Evolutionary conservation across 1,140 invertebrate species (phyloP).

Genomic region (Microvelia longipes): DNA sequence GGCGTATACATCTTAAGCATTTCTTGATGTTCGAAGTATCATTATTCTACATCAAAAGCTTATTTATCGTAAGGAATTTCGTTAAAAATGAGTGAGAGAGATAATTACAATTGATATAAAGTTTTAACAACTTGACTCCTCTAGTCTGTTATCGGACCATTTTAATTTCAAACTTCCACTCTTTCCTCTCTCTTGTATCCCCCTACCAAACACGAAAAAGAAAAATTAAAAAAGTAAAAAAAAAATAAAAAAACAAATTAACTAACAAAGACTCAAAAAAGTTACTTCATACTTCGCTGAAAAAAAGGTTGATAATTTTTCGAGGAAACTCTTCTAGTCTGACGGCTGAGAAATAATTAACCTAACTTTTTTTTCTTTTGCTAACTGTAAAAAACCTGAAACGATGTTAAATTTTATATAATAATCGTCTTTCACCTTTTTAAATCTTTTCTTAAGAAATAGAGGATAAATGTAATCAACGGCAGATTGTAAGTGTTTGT

Average conservation of each 20-base stretch:
- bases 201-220: not conserved
- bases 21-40: no score
- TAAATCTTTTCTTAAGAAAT: no score
- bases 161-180: not conserved
- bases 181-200: not conserved
- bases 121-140: not conserved
- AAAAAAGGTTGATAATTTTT: not conserved
- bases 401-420: no score
- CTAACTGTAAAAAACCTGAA: no score
- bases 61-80: no score
- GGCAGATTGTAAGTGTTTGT: no score
- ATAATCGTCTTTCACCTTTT: no score
- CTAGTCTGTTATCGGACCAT: not conserved
- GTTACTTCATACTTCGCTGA: not conserved
- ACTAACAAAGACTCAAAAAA: not conserved
- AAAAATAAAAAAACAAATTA: not conserved
- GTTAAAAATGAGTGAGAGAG: no score
- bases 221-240: not conserved
- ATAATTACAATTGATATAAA: not conserved
- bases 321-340: not conserved
- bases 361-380: not conserved
- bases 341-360: not conserved
- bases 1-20: no score
- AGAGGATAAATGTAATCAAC: no score
- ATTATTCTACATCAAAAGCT: no score